Percentiles rank a stretch among this genome's conserved stretches.
Evolutionary conservation across 2,888 invertebrate genomes (phyloP).

Genomic region (Ormia ochracea): DNA sequence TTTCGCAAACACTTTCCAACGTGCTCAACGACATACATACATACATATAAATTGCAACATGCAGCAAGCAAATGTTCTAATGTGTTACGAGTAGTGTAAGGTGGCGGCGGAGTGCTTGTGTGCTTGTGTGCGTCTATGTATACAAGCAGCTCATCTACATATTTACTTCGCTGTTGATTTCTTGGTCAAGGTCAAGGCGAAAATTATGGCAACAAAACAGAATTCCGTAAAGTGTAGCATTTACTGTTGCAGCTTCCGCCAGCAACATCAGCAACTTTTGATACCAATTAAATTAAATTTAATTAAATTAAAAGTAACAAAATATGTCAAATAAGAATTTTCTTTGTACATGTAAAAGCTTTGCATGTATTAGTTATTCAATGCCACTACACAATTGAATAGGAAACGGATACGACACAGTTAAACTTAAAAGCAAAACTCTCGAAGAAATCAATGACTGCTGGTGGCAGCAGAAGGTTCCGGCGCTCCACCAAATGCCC

Average conservation of each 20-base stretch:
- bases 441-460: too few species aligned
- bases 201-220: slow-evolving; percentile 38
- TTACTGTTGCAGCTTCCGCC: neutral
- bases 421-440: neutral
- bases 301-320: neutral
- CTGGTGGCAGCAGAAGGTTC: too few species aligned
- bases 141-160: neutral
- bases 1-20: neutral
- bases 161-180: slow-evolving; percentile 53
- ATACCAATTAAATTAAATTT: neutral
- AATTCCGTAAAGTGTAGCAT: neutral
- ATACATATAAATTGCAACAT: slow-evolving; percentile 6
- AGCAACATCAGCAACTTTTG: neutral
- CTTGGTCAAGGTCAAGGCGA: slow-evolving; percentile 61
- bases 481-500: too few species aligned
- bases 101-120: neutral
- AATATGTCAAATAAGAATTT: neutral
- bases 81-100: neutral
- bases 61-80: neutral
- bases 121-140: neutral
- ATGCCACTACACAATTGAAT: neutral
- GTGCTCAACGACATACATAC: too few species aligned
- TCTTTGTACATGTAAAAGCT: neutral
- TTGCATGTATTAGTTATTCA: neutral
- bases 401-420: neutral